Evolutionary conservation across 2,888 invertebrate genomes (phyloP).

Genomic region (Megastigmus dorsalis): DNA sequence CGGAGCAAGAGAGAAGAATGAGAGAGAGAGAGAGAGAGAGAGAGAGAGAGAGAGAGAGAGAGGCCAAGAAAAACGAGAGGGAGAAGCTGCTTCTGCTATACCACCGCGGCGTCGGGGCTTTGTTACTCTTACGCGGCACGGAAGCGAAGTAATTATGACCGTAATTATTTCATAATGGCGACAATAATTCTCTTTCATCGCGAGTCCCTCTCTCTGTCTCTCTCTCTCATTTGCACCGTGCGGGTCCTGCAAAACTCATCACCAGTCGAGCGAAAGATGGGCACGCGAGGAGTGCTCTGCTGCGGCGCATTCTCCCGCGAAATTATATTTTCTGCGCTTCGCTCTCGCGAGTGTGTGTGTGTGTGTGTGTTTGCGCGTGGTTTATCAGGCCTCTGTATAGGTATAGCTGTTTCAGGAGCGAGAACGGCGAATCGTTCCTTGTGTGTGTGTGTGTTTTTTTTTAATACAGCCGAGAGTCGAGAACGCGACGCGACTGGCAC

Average conservation of each 20-base stretch:
- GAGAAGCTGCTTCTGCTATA: no score
- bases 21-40: neutral
- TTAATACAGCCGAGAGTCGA: no score
- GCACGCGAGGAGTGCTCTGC: neutral
- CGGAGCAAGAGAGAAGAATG: neutral
- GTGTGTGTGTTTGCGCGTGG: neutral
- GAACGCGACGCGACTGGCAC: no score
- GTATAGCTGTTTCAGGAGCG: no score
- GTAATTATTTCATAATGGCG: conserved; percentile 46
- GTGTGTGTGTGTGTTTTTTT: no score
- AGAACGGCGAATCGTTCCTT: no score
- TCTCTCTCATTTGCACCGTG: no score
- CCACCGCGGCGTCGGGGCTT: no score
- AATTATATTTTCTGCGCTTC: neutral
- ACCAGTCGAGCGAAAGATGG: neutral
- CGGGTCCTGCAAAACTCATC: neutral
- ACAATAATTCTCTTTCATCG: conserved; percentile 39
- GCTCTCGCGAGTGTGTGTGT: no score
- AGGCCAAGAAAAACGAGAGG: no score
- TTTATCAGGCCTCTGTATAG: no score
- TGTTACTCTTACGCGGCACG: conserved; percentile 31
- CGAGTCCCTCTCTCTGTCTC: neutral
- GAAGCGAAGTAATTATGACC: conserved; percentile 50
- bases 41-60: neutral
- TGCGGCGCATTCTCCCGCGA: no score